Conservation (phyloP, 2,797 vertebrate species). For the Pitangus sulphuratus region DNA sequence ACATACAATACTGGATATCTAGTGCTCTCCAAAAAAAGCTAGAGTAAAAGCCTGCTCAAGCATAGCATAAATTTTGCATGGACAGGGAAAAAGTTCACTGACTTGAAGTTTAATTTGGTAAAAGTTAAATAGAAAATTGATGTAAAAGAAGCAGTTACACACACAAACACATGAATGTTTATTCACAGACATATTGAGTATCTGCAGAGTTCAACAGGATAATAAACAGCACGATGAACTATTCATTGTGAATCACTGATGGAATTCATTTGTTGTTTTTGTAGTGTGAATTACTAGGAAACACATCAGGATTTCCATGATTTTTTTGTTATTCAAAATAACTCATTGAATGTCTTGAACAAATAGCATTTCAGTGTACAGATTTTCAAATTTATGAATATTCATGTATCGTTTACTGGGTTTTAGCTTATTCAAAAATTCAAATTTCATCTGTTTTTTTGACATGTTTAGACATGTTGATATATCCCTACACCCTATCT, state of each 20-base stretch:
- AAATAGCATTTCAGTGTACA: background rate
- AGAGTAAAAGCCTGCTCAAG: background rate
- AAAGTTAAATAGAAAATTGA: background rate
- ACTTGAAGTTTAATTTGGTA: background rate
- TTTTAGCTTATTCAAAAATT: background rate
- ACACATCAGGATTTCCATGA: background rate
- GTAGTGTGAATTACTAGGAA: background rate
- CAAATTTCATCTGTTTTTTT: background rate
- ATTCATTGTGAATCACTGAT: background rate
- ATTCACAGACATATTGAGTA: background rate
- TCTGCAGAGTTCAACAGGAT: background rate
- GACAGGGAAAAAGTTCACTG: background rate
- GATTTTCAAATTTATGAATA: conserved; percentile 6
- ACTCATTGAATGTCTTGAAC: background rate
- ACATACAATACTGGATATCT: background rate
- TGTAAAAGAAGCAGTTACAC: background rate
- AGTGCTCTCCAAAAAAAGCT: too few species aligned
- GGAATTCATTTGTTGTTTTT: background rate
- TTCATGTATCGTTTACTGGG: background rate
- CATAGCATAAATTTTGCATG: background rate
- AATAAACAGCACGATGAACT: background rate
- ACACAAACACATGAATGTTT: background rate
- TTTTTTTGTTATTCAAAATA: background rate
- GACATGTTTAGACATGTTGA: background rate
- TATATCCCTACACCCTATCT: background rate